These are phyloP conservation scores for Lycopodina hypogea DNA, from an alignment of 37 sponge, comb jelly and placozoan species.

Conservation along the genomic window DNA sequence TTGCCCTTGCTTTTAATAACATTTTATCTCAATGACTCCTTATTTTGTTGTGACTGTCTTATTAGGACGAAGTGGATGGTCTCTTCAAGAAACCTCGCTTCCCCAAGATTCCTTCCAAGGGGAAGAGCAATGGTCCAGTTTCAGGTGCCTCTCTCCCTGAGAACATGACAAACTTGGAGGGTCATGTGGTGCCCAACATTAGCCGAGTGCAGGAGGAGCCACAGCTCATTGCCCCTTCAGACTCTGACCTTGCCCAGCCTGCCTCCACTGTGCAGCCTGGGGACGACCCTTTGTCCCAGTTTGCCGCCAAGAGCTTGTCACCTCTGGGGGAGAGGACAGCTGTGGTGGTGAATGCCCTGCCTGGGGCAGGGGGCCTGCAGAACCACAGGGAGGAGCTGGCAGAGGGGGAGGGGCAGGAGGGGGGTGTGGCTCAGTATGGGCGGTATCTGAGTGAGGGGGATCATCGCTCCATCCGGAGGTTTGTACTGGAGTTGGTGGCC, in stretches of 20 bases:
- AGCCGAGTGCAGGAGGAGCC: slow-evolving; percentile 44
- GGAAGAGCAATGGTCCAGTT: neutral
- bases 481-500: slow-evolving; percentile 52
- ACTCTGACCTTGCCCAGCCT: neutral
- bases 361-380: neutral
- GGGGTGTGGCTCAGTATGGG: slow-evolving; percentile 34
- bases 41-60: too few species aligned
- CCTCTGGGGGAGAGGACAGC: neutral
- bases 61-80: slow-evolving; percentile 41
- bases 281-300: slow-evolving; percentile 40
- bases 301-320: neutral
- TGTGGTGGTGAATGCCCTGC: neutral
- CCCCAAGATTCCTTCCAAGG: slow-evolving; percentile 4
- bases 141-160: slow-evolving; percentile 10
- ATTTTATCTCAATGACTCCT: too few species aligned
- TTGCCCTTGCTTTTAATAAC: neutral
- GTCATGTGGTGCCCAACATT: neutral
- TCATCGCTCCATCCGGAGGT: slow-evolving; percentile 51
- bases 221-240: neutral
- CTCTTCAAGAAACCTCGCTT: slow-evolving; percentile 5
- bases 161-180: neutral
- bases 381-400: neutral
- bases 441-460: slow-evolving; percentile 54
- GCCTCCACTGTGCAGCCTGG: slow-evolving; percentile 13
- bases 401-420: too few species aligned